These are phyloP conservation scores for Caenorhabditis sp. DNA, from an alignment of 2,888 invertebrate species.

Conservation along the genomic window DNA sequence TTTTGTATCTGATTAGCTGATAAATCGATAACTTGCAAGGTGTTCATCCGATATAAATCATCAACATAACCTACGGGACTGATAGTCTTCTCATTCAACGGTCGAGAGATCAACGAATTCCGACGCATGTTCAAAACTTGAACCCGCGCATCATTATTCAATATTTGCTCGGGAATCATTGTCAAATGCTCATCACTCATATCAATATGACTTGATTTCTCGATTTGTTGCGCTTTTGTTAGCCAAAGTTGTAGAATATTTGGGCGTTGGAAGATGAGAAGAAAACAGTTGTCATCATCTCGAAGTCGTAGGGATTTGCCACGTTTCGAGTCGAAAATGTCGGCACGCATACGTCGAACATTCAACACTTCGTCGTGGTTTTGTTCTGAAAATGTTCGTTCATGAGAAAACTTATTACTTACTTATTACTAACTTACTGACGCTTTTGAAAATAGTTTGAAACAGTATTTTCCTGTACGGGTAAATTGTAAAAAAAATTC, in stretches of 20 bases:
- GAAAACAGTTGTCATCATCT: slow-evolving; percentile 15
- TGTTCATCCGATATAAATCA: slow-evolving; percentile 72
- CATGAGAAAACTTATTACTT: too few relatives aligned
- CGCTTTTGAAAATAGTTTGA: too few relatives aligned
- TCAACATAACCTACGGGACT: slow-evolving; percentile 73
- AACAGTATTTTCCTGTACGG: too few relatives aligned
- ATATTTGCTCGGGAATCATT: slow-evolving; percentile 73
- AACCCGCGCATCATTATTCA: slow-evolving; percentile 64
- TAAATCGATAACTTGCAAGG: slow-evolving; percentile 72
- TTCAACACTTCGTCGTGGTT: slow-evolving; percentile 31
- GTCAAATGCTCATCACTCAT: slow-evolving; percentile 73
- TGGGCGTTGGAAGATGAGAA: slow-evolving; percentile 24
- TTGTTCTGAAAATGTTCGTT: slow-evolving; percentile 21
- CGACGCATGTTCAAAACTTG: slow-evolving; percentile 73
- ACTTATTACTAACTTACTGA: too few relatives aligned
- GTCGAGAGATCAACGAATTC: slow-evolving; percentile 70
- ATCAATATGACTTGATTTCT: slow-evolving; percentile 60
- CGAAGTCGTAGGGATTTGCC: slow-evolving; percentile 20
- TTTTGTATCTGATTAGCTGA: slow-evolving; percentile 72
- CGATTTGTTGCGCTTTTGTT: slow-evolving; percentile 32
- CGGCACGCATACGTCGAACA: slow-evolving; percentile 25
- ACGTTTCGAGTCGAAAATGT: slow-evolving; percentile 28
- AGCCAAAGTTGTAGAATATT: slow-evolving; percentile 26
- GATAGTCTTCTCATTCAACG: slow-evolving; percentile 17
- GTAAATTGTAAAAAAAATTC: too few relatives aligned